Evolutionary conservation across 2,113 vertebrate genomes (phyloP).

Genomic region (Urocitellus parryii): DNA sequence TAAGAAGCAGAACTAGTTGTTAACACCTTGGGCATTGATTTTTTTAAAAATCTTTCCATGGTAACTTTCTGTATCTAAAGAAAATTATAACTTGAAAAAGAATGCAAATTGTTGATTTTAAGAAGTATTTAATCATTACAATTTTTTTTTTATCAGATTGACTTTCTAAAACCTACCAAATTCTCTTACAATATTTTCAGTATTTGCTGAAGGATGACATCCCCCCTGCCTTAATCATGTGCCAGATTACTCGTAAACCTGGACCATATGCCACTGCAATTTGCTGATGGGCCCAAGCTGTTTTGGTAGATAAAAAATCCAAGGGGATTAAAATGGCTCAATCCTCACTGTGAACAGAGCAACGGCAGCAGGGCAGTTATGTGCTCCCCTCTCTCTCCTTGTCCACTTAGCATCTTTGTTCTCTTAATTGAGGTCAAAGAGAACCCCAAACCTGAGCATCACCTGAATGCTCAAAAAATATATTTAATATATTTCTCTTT

Average conservation of each 20-base stretch:
- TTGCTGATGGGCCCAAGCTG: conserved; percentile 99
- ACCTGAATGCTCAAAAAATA: background rate
- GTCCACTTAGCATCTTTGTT: conserved; percentile 35
- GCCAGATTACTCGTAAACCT: conserved; percentile 99
- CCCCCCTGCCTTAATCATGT: conserved; percentile 93
- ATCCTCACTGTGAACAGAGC: conserved; percentile 90
- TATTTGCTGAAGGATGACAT: conserved; percentile 93
- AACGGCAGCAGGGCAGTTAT: conserved; percentile 83
- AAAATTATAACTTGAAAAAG: conserved; percentile 37
- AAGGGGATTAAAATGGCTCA: conserved; percentile 94
- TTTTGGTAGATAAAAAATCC: conserved; percentile 98
- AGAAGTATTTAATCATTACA: background rate
- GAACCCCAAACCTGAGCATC: background rate
- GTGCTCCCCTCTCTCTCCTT: conserved; percentile 79
- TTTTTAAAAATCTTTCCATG: background rate
- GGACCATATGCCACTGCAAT: conserved; percentile 98
- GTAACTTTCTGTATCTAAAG: background rate
- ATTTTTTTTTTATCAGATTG: conserved; percentile 48
- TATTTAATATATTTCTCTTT: background rate
- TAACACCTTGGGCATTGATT: background rate
- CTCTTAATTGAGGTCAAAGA: conserved; percentile 83
- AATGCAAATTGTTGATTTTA: background rate
- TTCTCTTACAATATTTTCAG: conserved; percentile 88
- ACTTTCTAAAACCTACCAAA: conserved; percentile 62
- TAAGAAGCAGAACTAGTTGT: background rate